Conservation (phyloP, 2,113 vertebrate species). For the Poecile atricapillus region DNA sequence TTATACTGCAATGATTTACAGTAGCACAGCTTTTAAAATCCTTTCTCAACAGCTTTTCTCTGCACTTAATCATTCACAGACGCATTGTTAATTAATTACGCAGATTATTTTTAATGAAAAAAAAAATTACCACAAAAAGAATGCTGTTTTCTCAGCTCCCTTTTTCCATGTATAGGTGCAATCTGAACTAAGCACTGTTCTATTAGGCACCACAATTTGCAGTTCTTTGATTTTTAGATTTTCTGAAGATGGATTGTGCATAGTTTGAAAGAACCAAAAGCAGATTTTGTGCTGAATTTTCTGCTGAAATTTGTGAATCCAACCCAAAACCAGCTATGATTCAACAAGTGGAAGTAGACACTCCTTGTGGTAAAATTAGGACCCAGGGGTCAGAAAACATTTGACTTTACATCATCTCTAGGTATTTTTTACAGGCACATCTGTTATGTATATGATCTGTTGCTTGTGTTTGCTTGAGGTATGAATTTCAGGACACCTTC, state of each 20-base stretch:
- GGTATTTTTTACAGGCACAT: neutral
- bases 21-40: neutral
- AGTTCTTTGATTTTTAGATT: neutral
- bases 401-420: neutral
- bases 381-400: neutral
- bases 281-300: neutral
- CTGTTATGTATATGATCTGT: neutral
- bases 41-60: neutral
- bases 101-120: neutral
- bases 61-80: neutral
- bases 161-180: neutral
- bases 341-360: neutral
- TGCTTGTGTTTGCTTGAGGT: neutral
- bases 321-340: neutral
- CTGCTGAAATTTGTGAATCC: neutral
- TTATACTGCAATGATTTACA: slow-evolving; percentile 3
- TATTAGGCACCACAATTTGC: neutral
- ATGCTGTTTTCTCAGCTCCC: neutral
- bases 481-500: neutral
- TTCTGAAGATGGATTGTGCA: neutral
- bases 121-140: neutral
- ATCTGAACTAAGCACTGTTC: neutral
- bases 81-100: neutral
- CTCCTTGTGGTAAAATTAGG: neutral
- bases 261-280: neutral